Evolutionary conservation across 1,140 invertebrate species (phyloP), one percentile per base, ranked within the genome.

Genomic region (Drosophila sproati): DNA sequence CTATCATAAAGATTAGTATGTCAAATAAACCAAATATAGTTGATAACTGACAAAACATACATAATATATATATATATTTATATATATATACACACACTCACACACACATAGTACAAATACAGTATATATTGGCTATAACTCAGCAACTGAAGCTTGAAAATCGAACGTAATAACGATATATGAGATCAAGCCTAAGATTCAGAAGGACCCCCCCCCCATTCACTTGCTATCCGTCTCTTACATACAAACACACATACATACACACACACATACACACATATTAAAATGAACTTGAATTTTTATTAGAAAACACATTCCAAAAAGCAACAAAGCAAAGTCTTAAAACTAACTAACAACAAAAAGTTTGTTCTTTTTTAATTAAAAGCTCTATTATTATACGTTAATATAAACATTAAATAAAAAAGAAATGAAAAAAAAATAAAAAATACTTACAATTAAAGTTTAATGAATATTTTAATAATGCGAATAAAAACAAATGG

Each of bases 401-500:
- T 55, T 63, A 62, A 73, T 60, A 62, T 67, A 35, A 59, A 45
- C 67, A 54, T 41, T 35, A 76, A 68, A 77, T 50, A 47, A 35
- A 55, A 76, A 68, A 77, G 45, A 47, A 35, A 55, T 45, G 59
- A 45, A 64, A 43, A 72, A 63, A 70, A 43, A 55, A 10, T n/a
- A 71, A 73, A 73, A 50, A 31, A 41, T 56, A 68, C 20, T 20
- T 20, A 20, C 60, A 57, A 66, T 47, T 60, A 80, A 82, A 80
- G 60, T 69, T 80, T 71, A 51, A 59, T 51, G 12, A 55, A 66
- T 68, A 60, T 60, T 55, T 72, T 70, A 77, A 82, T 73, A 88
- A 80, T 81, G 75, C 78, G 73, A 90, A 86, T 79, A 90, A 85
- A 91, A 91, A 91, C 78, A 87, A 92, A 89, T 86, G 88, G 91